Percentiles rank a stretch among this genome's conserved stretches.
phyloP scores from a whole-genome alignment of 2,797 vertebrate genomes.

The Sebastes oblongus region DNA sequence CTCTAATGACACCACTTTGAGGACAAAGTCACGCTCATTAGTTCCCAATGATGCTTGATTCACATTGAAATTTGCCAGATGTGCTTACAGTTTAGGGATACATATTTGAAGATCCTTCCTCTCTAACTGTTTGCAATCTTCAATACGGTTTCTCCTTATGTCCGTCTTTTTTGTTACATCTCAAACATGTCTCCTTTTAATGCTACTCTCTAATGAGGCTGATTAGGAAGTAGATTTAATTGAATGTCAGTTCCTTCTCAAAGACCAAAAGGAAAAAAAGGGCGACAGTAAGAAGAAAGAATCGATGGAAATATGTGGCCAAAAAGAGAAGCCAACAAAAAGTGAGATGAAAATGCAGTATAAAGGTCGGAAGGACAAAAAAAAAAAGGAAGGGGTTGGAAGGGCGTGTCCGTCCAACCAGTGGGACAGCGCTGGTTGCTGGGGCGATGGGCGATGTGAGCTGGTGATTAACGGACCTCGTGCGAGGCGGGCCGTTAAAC shows the following conservation, averaged over 20 bases:
- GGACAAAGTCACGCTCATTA: constrained; percentile 73
- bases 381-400: constrained; percentile 55
- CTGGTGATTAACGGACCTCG: constrained; percentile 79
- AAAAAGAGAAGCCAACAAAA: constrained; percentile 16
- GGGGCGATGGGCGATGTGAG: constrained; percentile 77
- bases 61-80: constrained; percentile 68
- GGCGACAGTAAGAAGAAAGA: background rate
- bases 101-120: constrained; percentile 35
- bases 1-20: constrained; percentile 71
- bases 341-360: constrained; percentile 26
- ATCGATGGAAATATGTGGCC: background rate
- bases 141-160: background rate
- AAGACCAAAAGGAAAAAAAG: background rate
- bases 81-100: constrained; percentile 51
- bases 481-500: constrained; percentile 77
- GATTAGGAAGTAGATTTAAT: constrained; percentile 51
- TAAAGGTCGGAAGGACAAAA: constrained; percentile 46
- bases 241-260: constrained; percentile 8
- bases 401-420: constrained; percentile 55
- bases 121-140: background rate
- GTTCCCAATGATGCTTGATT: constrained; percentile 69
- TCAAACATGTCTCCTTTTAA: constrained; percentile 26
- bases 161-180: background rate
- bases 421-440: constrained; percentile 72
- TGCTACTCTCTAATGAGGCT: constrained; percentile 46